Base-by-base conservation (phyloP, 92 coral and sea anemone species). In the Actinostola sp. region DNA sequence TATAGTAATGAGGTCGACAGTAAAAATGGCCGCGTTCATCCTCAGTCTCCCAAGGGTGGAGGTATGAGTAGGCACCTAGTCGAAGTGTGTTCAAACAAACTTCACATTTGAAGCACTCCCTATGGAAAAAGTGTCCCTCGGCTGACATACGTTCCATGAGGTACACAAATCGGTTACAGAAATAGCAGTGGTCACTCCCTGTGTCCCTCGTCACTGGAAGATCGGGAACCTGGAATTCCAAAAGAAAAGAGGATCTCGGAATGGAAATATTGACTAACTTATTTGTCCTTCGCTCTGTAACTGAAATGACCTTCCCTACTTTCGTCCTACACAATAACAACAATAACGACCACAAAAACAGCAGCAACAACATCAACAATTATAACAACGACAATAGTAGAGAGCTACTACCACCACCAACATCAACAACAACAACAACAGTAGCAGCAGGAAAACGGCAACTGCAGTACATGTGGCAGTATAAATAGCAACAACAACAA, bases 121-220 rank as follows among this genome's bases (percentile, higher is more conserved):
- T 89, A 72, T 94, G 98, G 80, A 94, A 94, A 65, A 94, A 94
- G 79, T 88, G 97, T 2, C 98, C 98, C 79, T 94, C 98, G 12
- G 97, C 98, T 2, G 98, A 94, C 36, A 94, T 57, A 51, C 97
- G 82, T 69, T 94, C 98, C 85, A 88, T 91, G 53, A 94, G 89
- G 66, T 88, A 94, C 36, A 94, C 87, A 33, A 86, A 86, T 2
- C 93, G 87, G 41, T 83, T 81, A 49, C 98, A 94, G 81, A 94
- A 94, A 82, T 88, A 87, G 51, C 98, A 94, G 60, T 91, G 93
- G 51, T 88, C 98, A 66, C 98, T 94, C 34, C 70, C 77, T 27
- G 82, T 75, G 59, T 89, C 92, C 70, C 80, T 82, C 17, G 57
- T 42, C 2, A 90, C 67, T 9, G 96, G 96, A 15, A 73, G 70